Conservation (phyloP, 2,888 invertebrate species). For the Noctua fimbriata region DNA sequence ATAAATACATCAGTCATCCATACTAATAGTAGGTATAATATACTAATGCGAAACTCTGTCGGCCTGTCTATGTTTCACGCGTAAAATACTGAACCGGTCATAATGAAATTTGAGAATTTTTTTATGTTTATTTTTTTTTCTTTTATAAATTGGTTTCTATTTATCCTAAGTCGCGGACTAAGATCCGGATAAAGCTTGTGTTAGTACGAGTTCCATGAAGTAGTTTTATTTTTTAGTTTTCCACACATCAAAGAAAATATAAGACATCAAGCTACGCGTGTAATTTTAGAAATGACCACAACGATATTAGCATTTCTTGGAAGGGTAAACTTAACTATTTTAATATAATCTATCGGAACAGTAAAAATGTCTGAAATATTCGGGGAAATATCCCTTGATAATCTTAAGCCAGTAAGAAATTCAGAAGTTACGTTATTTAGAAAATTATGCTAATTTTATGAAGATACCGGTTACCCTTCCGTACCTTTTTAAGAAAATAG, state of each 20-base stretch:
- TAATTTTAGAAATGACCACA: conserved; percentile 4
- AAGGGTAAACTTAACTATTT: conserved; percentile 33
- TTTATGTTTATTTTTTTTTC: no score
- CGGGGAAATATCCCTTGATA: conserved; percentile 6
- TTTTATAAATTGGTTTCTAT: no score
- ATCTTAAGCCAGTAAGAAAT: conserved; percentile 8
- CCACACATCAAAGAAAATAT: background rate
- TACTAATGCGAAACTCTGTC: background rate
- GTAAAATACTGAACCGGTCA: background rate
- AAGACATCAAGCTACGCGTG: background rate
- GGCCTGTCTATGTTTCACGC: background rate
- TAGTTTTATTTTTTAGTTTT: background rate
- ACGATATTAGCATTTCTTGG: background rate
- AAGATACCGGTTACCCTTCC: background rate
- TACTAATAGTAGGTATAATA: background rate
- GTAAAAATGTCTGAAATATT: conserved; percentile 41
- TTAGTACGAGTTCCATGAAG: background rate
- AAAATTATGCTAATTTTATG: conserved; percentile 40
- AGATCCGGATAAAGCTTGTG: background rate
- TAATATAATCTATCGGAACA: conserved; percentile 17
- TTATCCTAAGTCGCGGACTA: background rate
- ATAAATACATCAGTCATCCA: background rate
- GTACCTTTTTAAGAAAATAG: conserved; percentile 39
- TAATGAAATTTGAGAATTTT: background rate
- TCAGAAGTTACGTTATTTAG: conserved; percentile 19